phyloP scores from a whole-genome alignment of 2,797 vertebrate genomes.

The Orientallactaga sibirica region DNA sequence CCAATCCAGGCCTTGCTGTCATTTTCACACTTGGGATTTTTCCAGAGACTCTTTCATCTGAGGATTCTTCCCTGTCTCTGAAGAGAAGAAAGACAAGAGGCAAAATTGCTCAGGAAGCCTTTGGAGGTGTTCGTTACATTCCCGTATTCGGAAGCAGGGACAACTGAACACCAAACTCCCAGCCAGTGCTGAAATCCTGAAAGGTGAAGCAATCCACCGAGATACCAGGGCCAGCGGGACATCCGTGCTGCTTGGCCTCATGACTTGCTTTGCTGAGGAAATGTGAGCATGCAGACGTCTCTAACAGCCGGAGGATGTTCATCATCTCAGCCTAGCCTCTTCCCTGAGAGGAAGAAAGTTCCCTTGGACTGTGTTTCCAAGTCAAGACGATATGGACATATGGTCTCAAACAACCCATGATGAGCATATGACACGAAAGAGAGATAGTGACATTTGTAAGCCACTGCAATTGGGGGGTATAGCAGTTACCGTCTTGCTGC shows the following conservation, averaged over 20 bases:
- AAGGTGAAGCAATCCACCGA: background rate
- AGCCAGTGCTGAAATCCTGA: background rate
- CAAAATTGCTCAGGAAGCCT: background rate
- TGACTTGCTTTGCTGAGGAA: constrained; percentile 52
- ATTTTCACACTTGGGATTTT: background rate
- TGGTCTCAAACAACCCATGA: background rate
- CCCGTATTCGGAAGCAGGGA: background rate
- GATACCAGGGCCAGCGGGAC: background rate
- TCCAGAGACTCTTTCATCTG: background rate
- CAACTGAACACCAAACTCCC: background rate
- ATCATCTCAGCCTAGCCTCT: background rate
- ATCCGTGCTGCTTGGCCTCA: background rate
- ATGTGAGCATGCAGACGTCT: background rate
- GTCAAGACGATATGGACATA: background rate
- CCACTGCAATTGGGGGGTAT: background rate
- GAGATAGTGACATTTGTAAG: background rate
- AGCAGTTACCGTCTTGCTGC: too few relatives aligned
- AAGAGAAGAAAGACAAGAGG: background rate
- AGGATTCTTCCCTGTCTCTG: background rate
- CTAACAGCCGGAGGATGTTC: background rate
- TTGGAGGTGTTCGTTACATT: background rate
- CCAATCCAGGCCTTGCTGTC: background rate
- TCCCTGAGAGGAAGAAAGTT: background rate
- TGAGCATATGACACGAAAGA: background rate
- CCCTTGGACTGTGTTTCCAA: background rate